These are phyloP conservation scores for Bombus consobrinus DNA, from an alignment of 1,140 invertebrate genomes.

Conservation along the genomic window DNA sequence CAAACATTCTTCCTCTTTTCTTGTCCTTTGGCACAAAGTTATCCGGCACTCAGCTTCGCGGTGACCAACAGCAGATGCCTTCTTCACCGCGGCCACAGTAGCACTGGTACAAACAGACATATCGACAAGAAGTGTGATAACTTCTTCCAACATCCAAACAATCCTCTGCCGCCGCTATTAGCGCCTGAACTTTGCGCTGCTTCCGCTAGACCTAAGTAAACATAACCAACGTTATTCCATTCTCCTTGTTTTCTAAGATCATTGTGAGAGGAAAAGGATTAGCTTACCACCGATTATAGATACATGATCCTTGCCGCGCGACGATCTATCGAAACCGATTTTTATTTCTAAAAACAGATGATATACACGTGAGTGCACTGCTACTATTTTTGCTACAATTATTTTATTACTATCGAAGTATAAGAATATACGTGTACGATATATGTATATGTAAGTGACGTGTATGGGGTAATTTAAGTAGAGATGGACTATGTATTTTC, in stretches of 20 bases:
- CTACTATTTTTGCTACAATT: not conserved
- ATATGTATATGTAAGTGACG: not conserved
- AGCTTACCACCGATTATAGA: conserved; percentile 74
- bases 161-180: conserved; percentile 20
- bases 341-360: conserved; percentile 69
- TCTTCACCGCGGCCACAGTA: conserved; percentile 67
- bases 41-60: conserved; percentile 64
- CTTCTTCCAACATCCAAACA: conserved; percentile 26
- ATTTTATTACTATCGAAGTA: not conserved
- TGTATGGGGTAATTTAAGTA: no score
- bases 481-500: no score
- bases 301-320: conserved; percentile 73
- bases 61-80: conserved; percentile 54
- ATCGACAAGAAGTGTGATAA: conserved; percentile 59
- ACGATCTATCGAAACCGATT: conserved; percentile 65
- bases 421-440: not conserved
- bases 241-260: not conserved
- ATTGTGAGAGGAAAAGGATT: not conserved
- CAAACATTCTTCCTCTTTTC: conserved; percentile 39
- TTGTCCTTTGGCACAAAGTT: conserved; percentile 69
- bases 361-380: not conserved
- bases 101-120: conserved; percentile 58
- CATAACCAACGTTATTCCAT: not conserved
- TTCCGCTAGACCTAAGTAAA: conserved; percentile 57
- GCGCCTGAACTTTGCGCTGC: conserved; percentile 65